phyloP scores from a whole-genome alignment of 2,888 invertebrate species.

The Microctonus hyperodae region DNA sequence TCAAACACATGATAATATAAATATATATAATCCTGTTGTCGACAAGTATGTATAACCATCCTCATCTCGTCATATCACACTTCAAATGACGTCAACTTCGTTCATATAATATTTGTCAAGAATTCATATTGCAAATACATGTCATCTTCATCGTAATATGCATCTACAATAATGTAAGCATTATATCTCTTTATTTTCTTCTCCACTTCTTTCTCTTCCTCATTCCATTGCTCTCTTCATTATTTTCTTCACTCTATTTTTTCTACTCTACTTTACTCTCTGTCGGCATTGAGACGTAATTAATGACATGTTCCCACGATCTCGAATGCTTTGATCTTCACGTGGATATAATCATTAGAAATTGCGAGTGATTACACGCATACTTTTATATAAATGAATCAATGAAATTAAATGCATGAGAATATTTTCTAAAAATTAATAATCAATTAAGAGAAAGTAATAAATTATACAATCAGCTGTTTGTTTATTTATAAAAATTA shows the following conservation, averaged over 20 bases:
- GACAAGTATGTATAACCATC: too few relatives aligned
- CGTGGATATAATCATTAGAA: not conserved
- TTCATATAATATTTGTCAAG: not conserved
- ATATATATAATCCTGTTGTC: not conserved
- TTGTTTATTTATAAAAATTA: too few relatives aligned
- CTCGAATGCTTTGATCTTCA: not conserved
- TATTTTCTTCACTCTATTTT: too few relatives aligned
- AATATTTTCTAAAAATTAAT: not conserved
- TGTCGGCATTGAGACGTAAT: conserved; percentile 12
- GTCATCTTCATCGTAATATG: too few relatives aligned
- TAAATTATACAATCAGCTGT: too few relatives aligned
- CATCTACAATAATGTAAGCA: too few relatives aligned
- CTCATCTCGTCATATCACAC: not conserved
- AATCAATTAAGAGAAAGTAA: not conserved
- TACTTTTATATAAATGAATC: not conserved
- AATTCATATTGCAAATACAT: not conserved
- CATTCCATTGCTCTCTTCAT: not conserved
- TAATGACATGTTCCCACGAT: conserved; percentile 8
- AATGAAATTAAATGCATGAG: not conserved
- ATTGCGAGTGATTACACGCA: conserved; percentile 1
- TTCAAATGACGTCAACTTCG: not conserved
- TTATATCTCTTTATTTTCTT: not conserved
- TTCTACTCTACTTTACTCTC: not conserved
- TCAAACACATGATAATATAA: conserved; percentile 45
- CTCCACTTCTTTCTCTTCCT: not conserved